phyloP scores from a whole-genome alignment of 2,888 invertebrate genomes.

The Escarpia spicata region DNA sequence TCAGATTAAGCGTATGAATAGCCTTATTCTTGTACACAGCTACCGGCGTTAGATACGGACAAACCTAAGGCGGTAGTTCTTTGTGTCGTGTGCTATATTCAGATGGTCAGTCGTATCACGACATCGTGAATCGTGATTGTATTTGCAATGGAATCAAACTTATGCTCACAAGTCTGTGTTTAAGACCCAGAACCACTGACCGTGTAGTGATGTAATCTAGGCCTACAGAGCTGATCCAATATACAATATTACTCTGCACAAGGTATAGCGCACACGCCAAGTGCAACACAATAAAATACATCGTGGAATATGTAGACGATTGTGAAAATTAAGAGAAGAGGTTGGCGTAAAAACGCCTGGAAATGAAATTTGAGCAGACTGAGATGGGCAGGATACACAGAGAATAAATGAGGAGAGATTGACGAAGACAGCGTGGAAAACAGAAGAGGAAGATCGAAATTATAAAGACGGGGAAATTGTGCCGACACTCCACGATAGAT shows the following conservation, averaged over 20 bases:
- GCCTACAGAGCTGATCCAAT: background rate
- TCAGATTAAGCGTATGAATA: background rate
- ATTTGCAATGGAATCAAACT: background rate
- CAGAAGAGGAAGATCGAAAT: too few relatives aligned
- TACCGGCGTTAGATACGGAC: background rate
- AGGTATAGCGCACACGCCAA: background rate
- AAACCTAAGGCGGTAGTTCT: background rate
- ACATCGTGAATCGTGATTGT: background rate
- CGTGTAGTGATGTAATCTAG: background rate
- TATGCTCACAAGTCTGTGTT: background rate
- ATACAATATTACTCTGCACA: background rate
- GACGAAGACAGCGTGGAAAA: too few relatives aligned
- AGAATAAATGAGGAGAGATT: too few relatives aligned
- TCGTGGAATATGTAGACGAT: background rate
- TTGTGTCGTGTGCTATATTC: background rate
- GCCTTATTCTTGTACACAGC: background rate
- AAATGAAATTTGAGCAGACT: too few relatives aligned
- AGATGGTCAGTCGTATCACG: background rate
- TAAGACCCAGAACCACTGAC: background rate
- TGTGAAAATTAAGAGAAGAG: background rate
- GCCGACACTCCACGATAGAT: too few relatives aligned
- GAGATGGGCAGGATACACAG: too few relatives aligned
- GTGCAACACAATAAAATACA: background rate
- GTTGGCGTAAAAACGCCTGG: too few relatives aligned
- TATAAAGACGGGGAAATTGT: too few relatives aligned